Base-by-base conservation (phyloP, 64 coral and sea anemone species). In the Actinia equina region DNA sequence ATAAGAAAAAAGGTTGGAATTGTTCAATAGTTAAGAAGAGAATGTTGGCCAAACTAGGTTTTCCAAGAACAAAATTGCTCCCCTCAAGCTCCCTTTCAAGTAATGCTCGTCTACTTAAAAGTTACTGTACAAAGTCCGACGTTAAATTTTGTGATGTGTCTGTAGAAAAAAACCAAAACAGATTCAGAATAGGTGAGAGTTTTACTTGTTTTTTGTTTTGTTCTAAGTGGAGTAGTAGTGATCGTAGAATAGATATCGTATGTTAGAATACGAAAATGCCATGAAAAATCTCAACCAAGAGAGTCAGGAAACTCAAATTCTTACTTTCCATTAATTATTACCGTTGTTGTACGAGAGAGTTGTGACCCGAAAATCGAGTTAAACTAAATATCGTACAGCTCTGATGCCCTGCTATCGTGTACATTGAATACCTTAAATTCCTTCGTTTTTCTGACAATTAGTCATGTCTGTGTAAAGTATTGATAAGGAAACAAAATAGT, bases 41-140 rank as follows among this genome's bases (percentile, higher is more conserved):
- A 65, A 65, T n/a, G 2, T 81, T 46, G 45, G 78, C 78, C 78
- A 81, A 81, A 45, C 42, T 52, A 49, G 78, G 52, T 74, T 74
- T 74, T 74, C 78, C 78, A 81, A n/a, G 78, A 81, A 26, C 6
- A 25, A 7, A 49, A 37, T 43, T 79, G 27, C 20, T 52, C 78
- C 78, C 49, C 22, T 44, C 52, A 49, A 44, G 42, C 3, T 74
- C 26, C 69, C 25, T 41, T 25, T 12, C 12, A 74, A 74, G 62
- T 42, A 41, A 30, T 41, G 69, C 78, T 81, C 44, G 78, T 81
- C 78, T 51, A 81, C 78, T 22, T 45, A 15, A 85, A 37, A 17
- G 53, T 53, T 17, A 59, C 52, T 85, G 83, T 85, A 85, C 83
- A 85, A 85, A 85, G 80, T 14, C 80, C 23, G 45, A 43, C n/a